phyloP scores from a whole-genome alignment of 2,113 vertebrate species.

The Zapornia atra region DNA sequence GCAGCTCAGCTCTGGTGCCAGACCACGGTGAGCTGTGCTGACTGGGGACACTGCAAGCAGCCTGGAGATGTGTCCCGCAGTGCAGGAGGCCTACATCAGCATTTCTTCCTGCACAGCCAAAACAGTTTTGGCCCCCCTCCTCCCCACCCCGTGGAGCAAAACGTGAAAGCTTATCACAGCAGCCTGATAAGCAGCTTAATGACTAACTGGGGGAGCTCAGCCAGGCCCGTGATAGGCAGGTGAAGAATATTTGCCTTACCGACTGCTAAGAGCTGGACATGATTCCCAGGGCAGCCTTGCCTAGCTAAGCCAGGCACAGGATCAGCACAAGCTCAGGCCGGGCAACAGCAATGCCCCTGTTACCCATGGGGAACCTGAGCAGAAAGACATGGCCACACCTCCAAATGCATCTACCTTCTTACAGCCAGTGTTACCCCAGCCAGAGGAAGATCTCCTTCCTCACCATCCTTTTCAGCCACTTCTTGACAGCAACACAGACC shows the following conservation, averaged over 20 bases:
- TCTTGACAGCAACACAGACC: neutral
- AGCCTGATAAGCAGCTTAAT: neutral
- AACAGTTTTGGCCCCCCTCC: neutral
- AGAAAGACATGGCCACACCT: neutral
- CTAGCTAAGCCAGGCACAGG: conserved; percentile 15
- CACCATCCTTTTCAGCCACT: neutral
- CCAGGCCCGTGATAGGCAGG: neutral
- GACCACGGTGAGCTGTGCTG: neutral
- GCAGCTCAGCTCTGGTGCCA: fast-evolving
- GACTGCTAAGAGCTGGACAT: neutral
- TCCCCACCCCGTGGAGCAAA: neutral
- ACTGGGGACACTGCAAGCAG: neutral
- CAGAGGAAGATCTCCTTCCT: neutral
- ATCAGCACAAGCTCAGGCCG: neutral
- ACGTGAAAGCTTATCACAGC: neutral
- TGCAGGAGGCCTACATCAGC: neutral
- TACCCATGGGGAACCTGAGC: neutral
- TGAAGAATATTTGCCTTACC: neutral
- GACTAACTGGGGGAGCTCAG: neutral
- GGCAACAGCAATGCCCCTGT: neutral
- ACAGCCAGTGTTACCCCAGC: neutral
- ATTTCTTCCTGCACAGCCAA: neutral
- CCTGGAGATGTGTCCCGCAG: neutral
- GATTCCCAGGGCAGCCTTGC: neutral
- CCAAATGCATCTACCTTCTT: neutral